A percentile compares a stretch with the other conserved stretches of the same genome.
phyloP scores from a whole-genome alignment of 53 echinoderm and acorn worm genomes.

The Henricia sp. region DNA sequence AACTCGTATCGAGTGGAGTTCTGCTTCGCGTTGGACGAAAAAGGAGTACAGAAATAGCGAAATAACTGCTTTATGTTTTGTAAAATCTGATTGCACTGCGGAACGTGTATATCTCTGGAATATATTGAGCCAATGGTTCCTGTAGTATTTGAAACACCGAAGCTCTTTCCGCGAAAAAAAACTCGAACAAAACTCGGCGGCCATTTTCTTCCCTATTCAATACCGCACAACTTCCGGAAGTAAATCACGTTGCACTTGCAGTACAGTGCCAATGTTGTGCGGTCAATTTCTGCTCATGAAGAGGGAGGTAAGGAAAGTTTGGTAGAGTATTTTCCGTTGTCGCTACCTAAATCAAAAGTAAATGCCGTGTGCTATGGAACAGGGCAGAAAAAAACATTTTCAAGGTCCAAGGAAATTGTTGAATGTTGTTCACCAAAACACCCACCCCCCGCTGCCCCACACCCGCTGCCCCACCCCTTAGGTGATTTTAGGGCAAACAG shows the following conservation, averaged over 20 bases:
- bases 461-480: no score
- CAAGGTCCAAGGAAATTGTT: neutral
- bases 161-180: neutral
- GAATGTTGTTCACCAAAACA: neutral
- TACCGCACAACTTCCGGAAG: slow-evolving; percentile 39
- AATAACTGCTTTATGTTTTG: neutral
- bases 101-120: neutral
- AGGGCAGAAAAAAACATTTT: neutral
- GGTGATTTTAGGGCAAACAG: no score
- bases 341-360: neutral
- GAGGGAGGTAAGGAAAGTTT: neutral
- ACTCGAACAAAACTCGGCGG: neutral
- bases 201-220: slow-evolving; percentile 18
- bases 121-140: neutral
- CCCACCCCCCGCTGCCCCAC: no score
- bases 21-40: neutral
- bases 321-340: neutral
- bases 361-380: neutral
- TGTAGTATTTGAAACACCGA: neutral
- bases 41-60: neutral
- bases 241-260: neutral
- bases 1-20: neutral
- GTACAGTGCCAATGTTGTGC: neutral
- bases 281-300: neutral
- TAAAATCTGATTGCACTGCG: neutral